Conservation (phyloP, 2,113 vertebrate species). For the Lophotis ruficrista region DNA sequence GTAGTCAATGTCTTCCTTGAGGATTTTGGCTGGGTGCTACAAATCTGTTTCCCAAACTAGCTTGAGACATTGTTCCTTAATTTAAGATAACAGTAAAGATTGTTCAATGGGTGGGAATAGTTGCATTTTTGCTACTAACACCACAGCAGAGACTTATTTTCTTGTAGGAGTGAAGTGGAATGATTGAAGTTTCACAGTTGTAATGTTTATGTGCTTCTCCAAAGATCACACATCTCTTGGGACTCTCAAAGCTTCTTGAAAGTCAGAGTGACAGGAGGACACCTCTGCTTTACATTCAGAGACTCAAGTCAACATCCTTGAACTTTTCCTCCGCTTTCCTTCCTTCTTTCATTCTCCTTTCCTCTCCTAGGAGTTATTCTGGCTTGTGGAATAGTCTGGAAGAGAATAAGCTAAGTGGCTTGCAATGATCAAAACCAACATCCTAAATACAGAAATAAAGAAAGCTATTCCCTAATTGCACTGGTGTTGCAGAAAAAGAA, state of each 20-base stretch:
- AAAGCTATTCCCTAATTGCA: neutral
- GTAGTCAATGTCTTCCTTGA: neutral
- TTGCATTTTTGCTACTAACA: neutral
- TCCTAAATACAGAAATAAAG: neutral
- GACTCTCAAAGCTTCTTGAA: neutral
- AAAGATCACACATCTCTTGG: neutral
- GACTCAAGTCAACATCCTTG: neutral
- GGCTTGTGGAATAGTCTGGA: neutral
- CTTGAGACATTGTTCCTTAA: neutral
- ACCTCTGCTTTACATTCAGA: neutral
- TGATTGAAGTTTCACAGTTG: neutral
- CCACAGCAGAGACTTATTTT: neutral
- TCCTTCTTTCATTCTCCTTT: neutral
- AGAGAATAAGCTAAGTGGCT: neutral
- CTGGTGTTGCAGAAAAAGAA: neutral
- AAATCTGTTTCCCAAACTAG: neutral
- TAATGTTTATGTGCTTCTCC: neutral
- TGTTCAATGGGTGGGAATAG: fast-evolving
- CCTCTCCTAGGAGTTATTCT: neutral
- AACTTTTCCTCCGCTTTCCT: neutral
- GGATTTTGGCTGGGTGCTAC: neutral
- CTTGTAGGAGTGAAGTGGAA: neutral
- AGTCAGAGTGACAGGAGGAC: neutral
- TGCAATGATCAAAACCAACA: neutral
- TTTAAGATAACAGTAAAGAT: neutral